These are phyloP conservation scores for Phoxinus dragarum DNA, from an alignment of 2,797 vertebrate genomes.

Conservation along the genomic window DNA sequence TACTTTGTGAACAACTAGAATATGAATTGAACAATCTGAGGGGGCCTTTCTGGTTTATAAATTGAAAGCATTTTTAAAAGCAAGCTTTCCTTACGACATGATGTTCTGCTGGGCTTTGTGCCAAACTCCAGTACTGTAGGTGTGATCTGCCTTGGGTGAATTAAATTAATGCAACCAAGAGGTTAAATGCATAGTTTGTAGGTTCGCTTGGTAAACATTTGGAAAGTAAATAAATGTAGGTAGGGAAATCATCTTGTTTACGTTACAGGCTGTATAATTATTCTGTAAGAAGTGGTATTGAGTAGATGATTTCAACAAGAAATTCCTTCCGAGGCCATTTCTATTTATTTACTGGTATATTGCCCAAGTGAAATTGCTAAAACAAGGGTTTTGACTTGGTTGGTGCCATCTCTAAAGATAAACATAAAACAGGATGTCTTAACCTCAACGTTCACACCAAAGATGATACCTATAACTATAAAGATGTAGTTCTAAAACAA, in stretches of 20 bases:
- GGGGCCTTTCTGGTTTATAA: background rate
- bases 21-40: background rate
- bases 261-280: background rate
- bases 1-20: background rate
- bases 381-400: background rate
- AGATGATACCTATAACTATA: background rate
- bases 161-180: conserved; percentile 2
- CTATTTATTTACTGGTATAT: background rate
- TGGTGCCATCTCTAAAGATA: background rate
- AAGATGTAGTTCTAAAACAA: no score
- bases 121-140: background rate
- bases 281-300: background rate
- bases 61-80: background rate
- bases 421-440: background rate
- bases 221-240: conserved; percentile 12
- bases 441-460: background rate
- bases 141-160: conserved; percentile 9
- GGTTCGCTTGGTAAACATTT: background rate
- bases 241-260: conserved; percentile 9
- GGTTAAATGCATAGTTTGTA: conserved; percentile 20
- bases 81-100: background rate
- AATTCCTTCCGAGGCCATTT: no score
- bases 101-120: conserved; percentile 1
- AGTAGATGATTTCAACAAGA: background rate
- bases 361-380: background rate